phyloP scores from a whole-genome alignment of 2,888 invertebrate species.

The Euproctis similis region DNA sequence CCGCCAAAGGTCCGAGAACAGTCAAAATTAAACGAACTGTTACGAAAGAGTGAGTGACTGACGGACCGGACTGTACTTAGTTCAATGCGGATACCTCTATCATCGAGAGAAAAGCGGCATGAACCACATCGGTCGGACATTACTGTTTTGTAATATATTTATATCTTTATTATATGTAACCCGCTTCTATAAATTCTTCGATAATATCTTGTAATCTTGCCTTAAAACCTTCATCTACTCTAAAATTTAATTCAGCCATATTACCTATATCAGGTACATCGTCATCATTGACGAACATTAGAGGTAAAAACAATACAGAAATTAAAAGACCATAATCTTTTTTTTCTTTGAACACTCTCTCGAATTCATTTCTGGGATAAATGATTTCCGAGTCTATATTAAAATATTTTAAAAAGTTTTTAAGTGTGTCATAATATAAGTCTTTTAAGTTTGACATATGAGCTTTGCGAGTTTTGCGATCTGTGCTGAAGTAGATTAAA shows the following conservation, averaged over 20 bases:
- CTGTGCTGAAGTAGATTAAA: conserved; percentile 34
- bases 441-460: conserved; percentile 33
- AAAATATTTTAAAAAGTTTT: conserved; percentile 31
- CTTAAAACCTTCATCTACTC: conserved; percentile 19
- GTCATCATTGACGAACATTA: conserved; percentile 30
- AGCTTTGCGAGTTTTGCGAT: conserved; percentile 31
- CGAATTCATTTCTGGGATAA: conserved; percentile 33
- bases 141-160: too few relatives aligned
- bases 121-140: too few relatives aligned
- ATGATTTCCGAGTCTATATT: conserved; percentile 27
- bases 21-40: too few relatives aligned
- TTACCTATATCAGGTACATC: conserved; percentile 23
- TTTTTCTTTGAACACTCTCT: conserved; percentile 24
- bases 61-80: too few relatives aligned
- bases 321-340: conserved; percentile 1
- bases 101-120: too few relatives aligned
- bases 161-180: conserved; percentile 27
- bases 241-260: conserved; percentile 8
- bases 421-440: conserved; percentile 32
- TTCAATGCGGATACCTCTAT: too few relatives aligned
- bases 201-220: conserved; percentile 29
- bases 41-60: too few relatives aligned
- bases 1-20: too few relatives aligned
- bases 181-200: conserved; percentile 33
- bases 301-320: conserved; percentile 11